These are phyloP conservation scores for Erebia aethiops DNA, from an alignment of 2,888 invertebrate species.

Conservation along the genomic window DNA sequence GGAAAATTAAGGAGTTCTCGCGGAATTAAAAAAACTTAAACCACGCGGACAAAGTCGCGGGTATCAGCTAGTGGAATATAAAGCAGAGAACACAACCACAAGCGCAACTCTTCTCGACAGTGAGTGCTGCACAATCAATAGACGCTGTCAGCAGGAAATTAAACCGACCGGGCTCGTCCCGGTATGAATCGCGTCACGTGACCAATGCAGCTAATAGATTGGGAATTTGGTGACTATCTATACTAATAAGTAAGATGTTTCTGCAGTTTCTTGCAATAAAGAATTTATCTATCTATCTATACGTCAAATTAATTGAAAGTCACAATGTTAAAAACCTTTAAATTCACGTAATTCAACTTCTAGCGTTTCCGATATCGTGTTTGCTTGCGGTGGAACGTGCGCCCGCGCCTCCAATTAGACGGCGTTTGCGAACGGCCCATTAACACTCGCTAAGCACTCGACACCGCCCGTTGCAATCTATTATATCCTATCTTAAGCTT, in stretches of 20 bases:
- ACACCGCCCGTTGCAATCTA: slow-evolving; percentile 34
- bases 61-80: too few relatives aligned
- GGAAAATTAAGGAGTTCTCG: too few relatives aligned
- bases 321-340: not conserved
- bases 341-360: slow-evolving; percentile 2
- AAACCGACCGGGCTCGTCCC: slow-evolving; percentile 62
- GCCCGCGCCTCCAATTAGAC: slow-evolving; percentile 39
- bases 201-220: slow-evolving; percentile 55
- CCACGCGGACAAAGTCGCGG: too few relatives aligned
- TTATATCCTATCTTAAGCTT: slow-evolving; percentile 31
- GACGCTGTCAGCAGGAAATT: slow-evolving; percentile 77
- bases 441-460: slow-evolving; percentile 66
- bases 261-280: too few relatives aligned
- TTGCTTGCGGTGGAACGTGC: slow-evolving; percentile 30
- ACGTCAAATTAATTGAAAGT: not conserved
- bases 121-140: slow-evolving; percentile 56
- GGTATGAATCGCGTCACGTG: slow-evolving; percentile 57
- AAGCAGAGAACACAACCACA: not conserved
- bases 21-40: too few relatives aligned
- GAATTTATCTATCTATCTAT: too few relatives aligned
- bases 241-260: too few relatives aligned
- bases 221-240: slow-evolving; percentile 21
- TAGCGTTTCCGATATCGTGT: slow-evolving; percentile 36
- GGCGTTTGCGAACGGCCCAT: slow-evolving; percentile 68
- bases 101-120: slow-evolving; percentile 35